Evolutionary conservation across 2,888 invertebrate genomes (phyloP).

Genomic region (Rhingia rostrata): DNA sequence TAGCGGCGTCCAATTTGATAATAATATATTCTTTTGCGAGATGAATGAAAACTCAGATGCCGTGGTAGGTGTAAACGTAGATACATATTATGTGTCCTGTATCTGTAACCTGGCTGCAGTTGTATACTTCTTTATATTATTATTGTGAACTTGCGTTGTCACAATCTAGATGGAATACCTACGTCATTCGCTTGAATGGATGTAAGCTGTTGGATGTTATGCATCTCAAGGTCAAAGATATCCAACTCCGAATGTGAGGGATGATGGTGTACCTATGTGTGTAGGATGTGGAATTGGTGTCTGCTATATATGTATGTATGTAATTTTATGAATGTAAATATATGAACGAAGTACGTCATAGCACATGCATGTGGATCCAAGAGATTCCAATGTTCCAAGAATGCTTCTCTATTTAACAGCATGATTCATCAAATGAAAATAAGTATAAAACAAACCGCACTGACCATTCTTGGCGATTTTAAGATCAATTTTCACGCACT

Average conservation of each 20-base stretch:
- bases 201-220: conserved; percentile 57
- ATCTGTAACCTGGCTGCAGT: conserved; percentile 39
- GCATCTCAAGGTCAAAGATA: conserved; percentile 71
- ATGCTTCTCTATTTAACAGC: conserved; percentile 20
- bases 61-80: conserved; percentile 35
- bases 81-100: conserved; percentile 4
- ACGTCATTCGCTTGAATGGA: conserved; percentile 60
- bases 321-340: conserved; percentile 1
- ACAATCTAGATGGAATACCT: conserved; percentile 18
- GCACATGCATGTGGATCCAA: conserved; percentile 28
- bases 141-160: conserved; percentile 29
- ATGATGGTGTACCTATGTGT: conserved; percentile 23
- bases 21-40: conserved; percentile 21
- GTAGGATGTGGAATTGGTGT: conserved; percentile 14
- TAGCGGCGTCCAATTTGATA: conserved; percentile 37
- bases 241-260: conserved; percentile 38
- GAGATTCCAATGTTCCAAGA: conserved; percentile 12
- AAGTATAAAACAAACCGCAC: conserved; percentile 10
- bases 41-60: conserved; percentile 66
- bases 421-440: conserved; percentile 43
- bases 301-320: neutral
- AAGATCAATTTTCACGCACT: conserved; percentile 20
- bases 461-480: conserved; percentile 47
- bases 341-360: conserved; percentile 63
- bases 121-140: conserved; percentile 22